phyloP scores from a whole-genome alignment of 1,140 invertebrate species.

The fruit fly (Drosophila melanogaster) region Release_6_plus_ISO1_MT NT_033779.5:6135501-6136000 shows the following conservation, averaged over 20 bases:
- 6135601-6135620: background rate
- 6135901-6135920: conserved; percentile 84
- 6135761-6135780: background rate
- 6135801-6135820: background rate
- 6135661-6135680: background rate
- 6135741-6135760: background rate
- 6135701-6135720: background rate
- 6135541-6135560: too few species aligned
- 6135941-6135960: conserved; percentile 61
- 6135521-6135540: too few species aligned
- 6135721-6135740: background rate
- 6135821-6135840: background rate
- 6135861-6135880: conserved; percentile 75
- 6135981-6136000: background rate
- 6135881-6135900: conserved; percentile 82
- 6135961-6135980: background rate
- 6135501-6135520: too few species aligned
- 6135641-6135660: too few species aligned
- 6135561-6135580: too few species aligned
- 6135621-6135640: background rate
- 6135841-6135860: conserved; percentile 31
- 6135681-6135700: background rate
- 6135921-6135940: conserved; percentile 83
- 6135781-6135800: conserved; percentile 4
- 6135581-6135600: too few species aligned